Percentiles rank a stretch among this genome's conserved stretches.
phyloP scores from a whole-genome alignment of 2,888 invertebrate genomes.

The Amiota mariae region DNA sequence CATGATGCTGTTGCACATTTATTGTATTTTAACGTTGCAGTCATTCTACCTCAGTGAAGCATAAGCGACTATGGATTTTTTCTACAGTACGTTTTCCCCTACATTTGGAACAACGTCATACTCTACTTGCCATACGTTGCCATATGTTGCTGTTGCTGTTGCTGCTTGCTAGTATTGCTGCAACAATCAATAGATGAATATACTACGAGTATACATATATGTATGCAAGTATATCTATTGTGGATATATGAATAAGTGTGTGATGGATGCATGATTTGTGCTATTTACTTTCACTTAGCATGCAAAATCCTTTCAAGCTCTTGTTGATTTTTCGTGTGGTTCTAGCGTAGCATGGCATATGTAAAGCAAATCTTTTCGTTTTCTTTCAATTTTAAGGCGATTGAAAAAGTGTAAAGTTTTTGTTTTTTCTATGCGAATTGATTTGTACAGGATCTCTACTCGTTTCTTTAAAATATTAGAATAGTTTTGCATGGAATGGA shows the following conservation, averaged over 20 bases:
- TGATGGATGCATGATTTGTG: constrained; percentile 27
- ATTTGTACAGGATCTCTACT: too few relatives aligned
- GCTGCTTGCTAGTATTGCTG: background rate
- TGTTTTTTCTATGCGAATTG: background rate
- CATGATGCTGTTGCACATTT: too few relatives aligned
- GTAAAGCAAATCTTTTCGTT: background rate
- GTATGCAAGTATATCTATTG: background rate
- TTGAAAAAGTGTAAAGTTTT: background rate
- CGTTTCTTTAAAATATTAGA: too few relatives aligned
- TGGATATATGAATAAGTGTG: too few relatives aligned
- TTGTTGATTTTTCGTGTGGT: background rate
- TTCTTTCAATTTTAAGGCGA: constrained; percentile 1
- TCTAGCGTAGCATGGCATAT: background rate
- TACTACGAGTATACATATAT: too few relatives aligned
- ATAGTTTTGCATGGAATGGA: background rate
- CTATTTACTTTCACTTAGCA: constrained; percentile 58
- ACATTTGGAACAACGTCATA: background rate
- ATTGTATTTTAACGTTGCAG: too few relatives aligned
- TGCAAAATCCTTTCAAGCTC: constrained; percentile 43
- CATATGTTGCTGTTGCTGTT: background rate
- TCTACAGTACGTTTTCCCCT: too few relatives aligned
- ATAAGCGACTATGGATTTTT: background rate
- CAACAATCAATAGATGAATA: background rate
- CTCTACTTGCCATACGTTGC: background rate
- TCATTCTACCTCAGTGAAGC: background rate